Evolutionary conservation across 1,140 invertebrate genomes (phyloP).

Genomic region (Medauroidea extradentata): DNA sequence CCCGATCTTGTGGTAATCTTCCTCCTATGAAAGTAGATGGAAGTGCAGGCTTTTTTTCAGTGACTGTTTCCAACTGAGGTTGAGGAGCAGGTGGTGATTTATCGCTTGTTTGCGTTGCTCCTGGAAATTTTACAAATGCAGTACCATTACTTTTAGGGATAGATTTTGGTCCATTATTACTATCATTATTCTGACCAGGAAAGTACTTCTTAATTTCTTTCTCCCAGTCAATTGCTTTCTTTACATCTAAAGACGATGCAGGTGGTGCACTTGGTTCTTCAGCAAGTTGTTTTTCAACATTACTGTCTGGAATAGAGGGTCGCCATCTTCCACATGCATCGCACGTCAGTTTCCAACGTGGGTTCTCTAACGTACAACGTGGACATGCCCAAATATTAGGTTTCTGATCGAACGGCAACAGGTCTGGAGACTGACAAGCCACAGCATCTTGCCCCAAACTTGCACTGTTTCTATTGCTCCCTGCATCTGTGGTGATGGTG

Average conservation of each 20-base stretch:
- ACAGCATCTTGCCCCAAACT: background rate
- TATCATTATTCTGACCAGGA: background rate
- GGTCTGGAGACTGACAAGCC: background rate
- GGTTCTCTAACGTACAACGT: constrained; percentile 51
- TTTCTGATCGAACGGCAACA: constrained; percentile 7
- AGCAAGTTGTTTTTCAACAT: constrained; percentile 2
- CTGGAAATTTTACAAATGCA: background rate
- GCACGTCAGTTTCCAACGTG: constrained; percentile 52
- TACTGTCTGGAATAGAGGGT: constrained; percentile 17
- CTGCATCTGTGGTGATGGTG: background rate
- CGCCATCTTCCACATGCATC: constrained; percentile 46
- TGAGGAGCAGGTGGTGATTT: background rate
- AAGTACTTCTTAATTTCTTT: constrained; percentile 15
- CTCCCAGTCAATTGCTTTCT: constrained; percentile 11
- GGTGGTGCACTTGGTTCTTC: constrained; percentile 6
- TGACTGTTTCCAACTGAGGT: too few species aligned
- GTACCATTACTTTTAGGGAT: background rate
- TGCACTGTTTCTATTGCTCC: background rate
- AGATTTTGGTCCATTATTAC: background rate
- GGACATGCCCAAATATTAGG: constrained; percentile 47
- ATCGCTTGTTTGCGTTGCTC: background rate
- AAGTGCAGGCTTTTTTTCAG: constrained; percentile 6
- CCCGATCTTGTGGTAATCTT: constrained; percentile 15
- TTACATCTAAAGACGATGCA: background rate
- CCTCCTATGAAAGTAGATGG: constrained; percentile 24